Percentiles rank a stretch among this genome's conserved stretches.
Conservation (phyloP, 2,113 vertebrate genomes). For the Ceratotherium simum region DNA sequence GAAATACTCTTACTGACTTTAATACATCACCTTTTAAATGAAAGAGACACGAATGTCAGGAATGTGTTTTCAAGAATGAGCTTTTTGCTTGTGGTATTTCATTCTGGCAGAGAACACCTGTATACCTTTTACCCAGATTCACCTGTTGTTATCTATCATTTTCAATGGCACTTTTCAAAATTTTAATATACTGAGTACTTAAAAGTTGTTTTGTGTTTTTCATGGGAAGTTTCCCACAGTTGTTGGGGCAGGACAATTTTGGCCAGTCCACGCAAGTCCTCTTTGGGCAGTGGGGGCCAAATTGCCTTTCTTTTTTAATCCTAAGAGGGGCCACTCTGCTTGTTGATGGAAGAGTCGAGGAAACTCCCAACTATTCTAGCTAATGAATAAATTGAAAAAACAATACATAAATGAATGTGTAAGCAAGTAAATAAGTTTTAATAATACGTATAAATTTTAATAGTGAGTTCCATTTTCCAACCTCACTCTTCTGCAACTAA, state of each 20-base stretch:
- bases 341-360: neutral
- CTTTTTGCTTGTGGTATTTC: constrained; percentile 46
- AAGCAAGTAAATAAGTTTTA: neutral
- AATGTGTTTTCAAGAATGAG: constrained; percentile 62
- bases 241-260: neutral
- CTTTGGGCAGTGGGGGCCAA: neutral
- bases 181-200: neutral
- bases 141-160: neutral
- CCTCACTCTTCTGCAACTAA: neutral
- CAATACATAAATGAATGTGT: neutral
- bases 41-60: constrained; percentile 53
- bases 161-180: neutral
- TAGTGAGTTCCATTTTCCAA: neutral
- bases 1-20: constrained; percentile 33
- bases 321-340: neutral
- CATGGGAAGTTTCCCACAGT: neutral
- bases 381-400: neutral
- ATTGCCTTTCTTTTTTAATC: neutral
- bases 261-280: neutral
- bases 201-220: neutral
- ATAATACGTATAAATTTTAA: neutral
- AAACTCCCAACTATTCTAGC: neutral
- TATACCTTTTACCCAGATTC: neutral
- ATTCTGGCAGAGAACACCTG: neutral
- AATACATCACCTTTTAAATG: constrained; percentile 44